A percentile compares a stretch with the other conserved stretches of the same genome.
These are phyloP conservation scores for Varanus komodoensis DNA, from an alignment of 2,113 vertebrate genomes.

Conservation along the genomic window DNA sequence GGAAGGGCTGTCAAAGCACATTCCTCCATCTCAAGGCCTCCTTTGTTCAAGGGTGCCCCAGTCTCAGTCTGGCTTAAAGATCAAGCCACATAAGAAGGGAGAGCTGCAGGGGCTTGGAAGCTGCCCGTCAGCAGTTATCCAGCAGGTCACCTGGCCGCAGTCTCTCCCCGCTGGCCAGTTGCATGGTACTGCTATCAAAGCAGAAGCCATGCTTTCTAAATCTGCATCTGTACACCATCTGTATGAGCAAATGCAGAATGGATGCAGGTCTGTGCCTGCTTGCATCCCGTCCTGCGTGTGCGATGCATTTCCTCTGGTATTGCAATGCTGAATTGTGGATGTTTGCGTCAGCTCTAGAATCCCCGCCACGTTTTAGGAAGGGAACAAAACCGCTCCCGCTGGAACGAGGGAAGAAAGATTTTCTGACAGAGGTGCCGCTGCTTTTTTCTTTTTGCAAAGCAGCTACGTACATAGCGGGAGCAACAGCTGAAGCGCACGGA, in stretches of 20 bases:
- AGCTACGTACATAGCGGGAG: constrained; percentile 18
- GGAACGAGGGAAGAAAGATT: constrained; percentile 35
- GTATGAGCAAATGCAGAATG: not conserved
- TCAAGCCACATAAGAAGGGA: not conserved
- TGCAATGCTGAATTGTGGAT: not conserved
- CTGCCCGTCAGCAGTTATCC: not conserved
- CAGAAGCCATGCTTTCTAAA: too few species aligned
- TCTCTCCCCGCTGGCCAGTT: too few species aligned
- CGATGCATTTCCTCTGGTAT: too few species aligned
- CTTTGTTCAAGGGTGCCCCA: not conserved
- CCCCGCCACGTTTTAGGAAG: constrained; percentile 7
- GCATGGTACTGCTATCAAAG: not conserved
- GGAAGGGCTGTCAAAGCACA: not conserved
- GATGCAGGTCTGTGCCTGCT: not conserved
- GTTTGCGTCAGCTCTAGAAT: constrained; percentile 15
- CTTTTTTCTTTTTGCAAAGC: constrained; percentile 42
- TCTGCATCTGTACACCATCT: too few species aligned
- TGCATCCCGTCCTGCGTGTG: too few species aligned
- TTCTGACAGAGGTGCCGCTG: constrained; percentile 48
- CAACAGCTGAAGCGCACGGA: constrained; percentile 1
- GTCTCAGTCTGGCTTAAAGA: not conserved
- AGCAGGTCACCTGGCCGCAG: not conserved
- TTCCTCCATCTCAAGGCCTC: not conserved
- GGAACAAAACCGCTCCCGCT: not conserved
- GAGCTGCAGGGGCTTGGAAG: not conserved